Conservation (phyloP, 2,113 vertebrate species). For the Ia io region DNA sequence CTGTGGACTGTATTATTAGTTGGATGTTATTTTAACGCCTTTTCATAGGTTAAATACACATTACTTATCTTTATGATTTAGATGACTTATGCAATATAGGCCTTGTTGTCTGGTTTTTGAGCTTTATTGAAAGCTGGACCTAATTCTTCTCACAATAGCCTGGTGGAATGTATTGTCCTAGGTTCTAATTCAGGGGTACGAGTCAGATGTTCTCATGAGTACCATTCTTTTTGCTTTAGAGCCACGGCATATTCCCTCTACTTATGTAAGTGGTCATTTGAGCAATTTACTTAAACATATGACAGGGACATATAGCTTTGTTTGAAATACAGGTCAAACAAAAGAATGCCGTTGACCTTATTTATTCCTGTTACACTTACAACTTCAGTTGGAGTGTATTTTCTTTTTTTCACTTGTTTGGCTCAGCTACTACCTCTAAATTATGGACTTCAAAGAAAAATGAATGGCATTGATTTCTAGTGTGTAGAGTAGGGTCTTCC, state of each 20-base stretch:
- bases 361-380: slow-evolving; percentile 31
- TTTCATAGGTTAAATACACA: background rate
- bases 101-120: background rate
- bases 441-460: background rate
- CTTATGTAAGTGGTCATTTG: slow-evolving; percentile 35
- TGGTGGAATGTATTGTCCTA: slow-evolving; percentile 9
- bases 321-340: slow-evolving; percentile 5
- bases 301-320: slow-evolving; percentile 23
- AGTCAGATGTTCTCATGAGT: background rate
- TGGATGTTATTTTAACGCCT: background rate
- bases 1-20: background rate
- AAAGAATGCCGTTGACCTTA: background rate
- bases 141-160: background rate
- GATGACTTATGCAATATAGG: background rate
- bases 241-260: background rate
- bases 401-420: slow-evolving; percentile 15
- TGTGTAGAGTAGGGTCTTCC: background rate
- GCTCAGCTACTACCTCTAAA: background rate
- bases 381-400: background rate
- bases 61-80: background rate
- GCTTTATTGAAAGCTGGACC: background rate
- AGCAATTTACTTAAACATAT: slow-evolving; percentile 40
- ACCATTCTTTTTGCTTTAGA: background rate
- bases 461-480: background rate
- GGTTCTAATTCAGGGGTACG: slow-evolving; percentile 17